Conservation (phyloP, 1,140 invertebrate genomes). For the Archegozetes longisetosus region DNA sequence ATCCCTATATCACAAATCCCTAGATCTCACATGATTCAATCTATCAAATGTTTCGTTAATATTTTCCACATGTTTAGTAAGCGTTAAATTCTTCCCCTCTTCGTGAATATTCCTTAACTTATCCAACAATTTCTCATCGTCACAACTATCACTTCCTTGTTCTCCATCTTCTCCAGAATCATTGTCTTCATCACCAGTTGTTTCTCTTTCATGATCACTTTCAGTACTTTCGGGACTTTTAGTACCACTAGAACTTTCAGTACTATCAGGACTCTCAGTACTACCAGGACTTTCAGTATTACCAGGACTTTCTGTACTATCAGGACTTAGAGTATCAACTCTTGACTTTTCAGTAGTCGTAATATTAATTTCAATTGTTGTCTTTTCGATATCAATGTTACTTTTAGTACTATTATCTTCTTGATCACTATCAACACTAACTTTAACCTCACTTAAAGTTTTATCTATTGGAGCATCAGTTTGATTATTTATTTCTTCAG, state of each 20-base stretch:
- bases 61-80: background rate
- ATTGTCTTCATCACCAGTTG: background rate
- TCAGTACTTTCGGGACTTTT: background rate
- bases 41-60: slow-evolving; percentile 4
- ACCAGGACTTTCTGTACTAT: background rate
- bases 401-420: no score
- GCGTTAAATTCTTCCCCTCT: background rate
- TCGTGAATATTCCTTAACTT: background rate
- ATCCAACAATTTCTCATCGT: background rate
- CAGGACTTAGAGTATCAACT: no score
- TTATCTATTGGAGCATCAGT: no score
- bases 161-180: slow-evolving; percentile 1
- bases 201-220: background rate
- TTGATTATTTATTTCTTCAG: no score
- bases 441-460: no score
- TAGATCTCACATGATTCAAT: background rate
- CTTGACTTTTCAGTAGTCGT: no score
- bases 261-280: background rate
- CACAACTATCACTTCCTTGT: background rate
- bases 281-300: background rate
- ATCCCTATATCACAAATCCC: no score
- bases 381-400: no score
- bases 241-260: background rate
- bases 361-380: no score
- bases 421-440: no score